Base-by-base conservation (phyloP, 2,113 vertebrate species). In the Boulengeromyrus knoepffleri region DNA sequence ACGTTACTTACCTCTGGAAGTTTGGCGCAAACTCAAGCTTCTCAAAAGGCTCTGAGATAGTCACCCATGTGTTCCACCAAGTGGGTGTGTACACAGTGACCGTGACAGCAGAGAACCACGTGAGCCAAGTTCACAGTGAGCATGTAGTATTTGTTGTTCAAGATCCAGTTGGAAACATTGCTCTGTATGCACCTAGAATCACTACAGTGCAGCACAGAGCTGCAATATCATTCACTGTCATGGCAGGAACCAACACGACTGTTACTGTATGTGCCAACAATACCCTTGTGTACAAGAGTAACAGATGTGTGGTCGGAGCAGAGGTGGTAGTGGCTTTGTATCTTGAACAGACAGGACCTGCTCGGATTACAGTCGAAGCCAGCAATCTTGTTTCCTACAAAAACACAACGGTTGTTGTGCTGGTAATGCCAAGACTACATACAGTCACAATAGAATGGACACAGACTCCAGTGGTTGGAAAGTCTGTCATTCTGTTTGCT, bases 1-100 rank as follows among this genome's bases (percentile, higher is more conserved):
- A 91, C 89, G 50, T 92, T 24, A 92, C 90, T 66, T 90, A 91
- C 46, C 27, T 36, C 36, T 92, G 91, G 91, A 88, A 19, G 47
- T 91, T 90, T 77, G 77, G 31, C n/a, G 36, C 88, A 24, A 92
- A 89, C 31, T 88, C 86, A 19, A 89, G 52, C 56, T 5, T 56
- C 45, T 15, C 49, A 6, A 89, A 58, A 56, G 39, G 45, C 17
- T 88, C 90, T 47, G 52, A 77, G n/a, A 83, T 13, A 24, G 58
- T 62, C 66, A 24, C 70, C 24, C 80, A 91, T 50, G 47, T 47
- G 31, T 92, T 90, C 74, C 88, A 62, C 56, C 53, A 87, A 47
- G 85, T 89, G 1, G 91, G 90, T 47, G 58, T 86, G 27, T 86
- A 92, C n/a, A 85, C 84, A 15, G 91, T 85, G 24, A n/a, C 74